Evolutionary conservation across 2,797 vertebrate genomes (phyloP), one percentile per base, ranked within the genome.

Genomic region (Parauchenoglanis punctatus): DNA sequence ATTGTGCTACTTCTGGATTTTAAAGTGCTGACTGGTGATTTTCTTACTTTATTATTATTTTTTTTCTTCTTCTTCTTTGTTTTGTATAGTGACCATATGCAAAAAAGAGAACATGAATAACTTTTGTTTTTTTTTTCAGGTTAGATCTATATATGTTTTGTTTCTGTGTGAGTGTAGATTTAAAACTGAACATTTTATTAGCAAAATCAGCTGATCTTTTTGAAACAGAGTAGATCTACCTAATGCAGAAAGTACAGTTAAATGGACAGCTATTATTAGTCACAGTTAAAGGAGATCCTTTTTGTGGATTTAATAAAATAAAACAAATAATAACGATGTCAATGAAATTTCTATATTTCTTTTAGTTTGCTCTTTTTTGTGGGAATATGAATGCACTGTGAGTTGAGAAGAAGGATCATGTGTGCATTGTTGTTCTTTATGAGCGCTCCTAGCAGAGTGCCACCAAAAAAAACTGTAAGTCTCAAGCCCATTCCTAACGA

Each of bases 401-500:
- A 35, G 49, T 31, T 28, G 3, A 67, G 7, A 76, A 31, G 18
- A 68, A 52, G n/a, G 11, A 35, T 23, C 44, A 23, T 35, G 83
- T 85, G 61, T 61, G 73, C n/a, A 35, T 17, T 49, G 44, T 56
- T 59, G 46, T n/a, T 35, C 63, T 63, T 54, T 7, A 12, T 23
- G 58, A 13, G 73, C 54, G 58, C 49, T 87, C 86, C 65, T 84
- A 65, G 81, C 87, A 90, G 90, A 87, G 87, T 91, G 90, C 87
- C 89, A 93, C 89, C 87, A 91, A 87, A 89, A 89, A 67, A 87
- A 89, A 89, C 89, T 90, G 91, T 87, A 85, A 89, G 87, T 83
- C 75, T 93, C 87, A 91, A 92, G 90, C 90, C 90, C 87, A 88
- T 82, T 92, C 86, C 87, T 75, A 58, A 83, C 90, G 87, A 91